Evolutionary conservation across 2,797 vertebrate species (phyloP), one percentile per base, ranked within the genome.

Genomic region (Danio tinwini): DNA sequence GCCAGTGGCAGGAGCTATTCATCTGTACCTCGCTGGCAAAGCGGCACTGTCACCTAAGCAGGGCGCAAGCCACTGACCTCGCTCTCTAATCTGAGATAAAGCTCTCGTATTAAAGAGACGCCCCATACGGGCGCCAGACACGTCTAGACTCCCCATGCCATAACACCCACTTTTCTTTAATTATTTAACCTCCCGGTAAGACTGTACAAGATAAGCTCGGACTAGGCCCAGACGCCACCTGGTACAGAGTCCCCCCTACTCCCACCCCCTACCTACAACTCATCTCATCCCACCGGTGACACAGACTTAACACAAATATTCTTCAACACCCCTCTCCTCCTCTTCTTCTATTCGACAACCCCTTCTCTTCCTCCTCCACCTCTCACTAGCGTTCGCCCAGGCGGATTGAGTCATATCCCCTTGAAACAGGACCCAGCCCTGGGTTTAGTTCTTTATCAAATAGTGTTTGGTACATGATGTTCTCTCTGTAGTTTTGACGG

Each of bases 201-300:
- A 89, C 87, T 90, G 89, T 87, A 87, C 86, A 86, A 87, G 91
- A 90, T 93, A 90, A 93, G 92, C 92, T 91, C 52, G 86, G 88
- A 88, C 88, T 90, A 84, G 88, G 88, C 86, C 79, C 71, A 92
- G 89, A 89, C 86, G 71, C 88, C 86, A 90, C 89, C 88, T 92
- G 90, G 87, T 91, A 89, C 90, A 88, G 47, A 62, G 71, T 72
- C 17, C 59, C 72, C 75, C 50, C 67, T 45, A 64, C 70, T 37
- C 61, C 65, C 65, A 69, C 74, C 58, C 14, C 55, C 29, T 56
- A 29, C 19, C 69, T 49, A 29, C 63, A 56, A 21, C 69, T 78
- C 49, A 69, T 74, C 65, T 56, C 72, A 39, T 55, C 52, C 76
- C 81, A 77, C 65, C 14, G 47, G 47, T 71, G 67, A 70, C 45